These are phyloP conservation scores for Caenorhabditis zanzibari DNA, from an alignment of 2,888 invertebrate genomes.

Conservation along the genomic window DNA sequence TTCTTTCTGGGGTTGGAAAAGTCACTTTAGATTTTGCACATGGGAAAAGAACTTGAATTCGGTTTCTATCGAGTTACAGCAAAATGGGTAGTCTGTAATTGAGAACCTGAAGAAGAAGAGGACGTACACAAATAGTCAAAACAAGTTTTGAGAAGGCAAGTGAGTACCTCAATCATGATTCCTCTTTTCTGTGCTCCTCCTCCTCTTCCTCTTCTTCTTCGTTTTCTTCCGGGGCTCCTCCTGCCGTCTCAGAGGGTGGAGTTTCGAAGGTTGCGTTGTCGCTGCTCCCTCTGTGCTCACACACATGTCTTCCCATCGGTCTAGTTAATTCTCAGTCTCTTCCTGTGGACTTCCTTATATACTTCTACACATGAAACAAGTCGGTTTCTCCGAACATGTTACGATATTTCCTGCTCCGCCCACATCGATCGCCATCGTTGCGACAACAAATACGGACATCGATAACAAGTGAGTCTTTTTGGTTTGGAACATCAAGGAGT, in stretches of 20 bases:
- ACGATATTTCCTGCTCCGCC: conserved; percentile 56
- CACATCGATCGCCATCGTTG: conserved; percentile 33
- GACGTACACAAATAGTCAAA: conserved; percentile 57
- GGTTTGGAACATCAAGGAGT: no score
- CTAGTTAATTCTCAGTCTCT: conserved; percentile 39
- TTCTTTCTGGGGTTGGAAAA: not conserved
- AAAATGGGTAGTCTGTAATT: conserved; percentile 44
- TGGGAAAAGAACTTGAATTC: not conserved
- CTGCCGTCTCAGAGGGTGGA: conserved; percentile 52
- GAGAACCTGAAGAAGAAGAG: conserved; percentile 55
- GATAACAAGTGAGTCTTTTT: conserved; percentile 53
- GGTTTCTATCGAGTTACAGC: conserved; percentile 45
- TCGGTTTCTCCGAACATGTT: conserved; percentile 61
- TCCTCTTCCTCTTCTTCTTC: conserved; percentile 39
- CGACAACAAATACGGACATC: conserved; percentile 39
- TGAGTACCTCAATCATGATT: conserved; percentile 65
- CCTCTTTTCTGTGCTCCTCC: conserved; percentile 52
- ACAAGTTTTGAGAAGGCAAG: conserved; percentile 51
- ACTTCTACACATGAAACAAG: conserved; percentile 54
- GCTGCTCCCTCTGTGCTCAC: conserved; percentile 13
- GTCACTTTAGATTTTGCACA: conserved; percentile 17
- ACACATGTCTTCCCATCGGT: conserved; percentile 49
- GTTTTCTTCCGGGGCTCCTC: conserved; percentile 41
- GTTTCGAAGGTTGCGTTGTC: conserved; percentile 55
- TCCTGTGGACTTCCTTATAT: conserved; percentile 1